Conservation (phyloP, 2,797 vertebrate species). For the Melanotaenia parkinsoni region DNA sequence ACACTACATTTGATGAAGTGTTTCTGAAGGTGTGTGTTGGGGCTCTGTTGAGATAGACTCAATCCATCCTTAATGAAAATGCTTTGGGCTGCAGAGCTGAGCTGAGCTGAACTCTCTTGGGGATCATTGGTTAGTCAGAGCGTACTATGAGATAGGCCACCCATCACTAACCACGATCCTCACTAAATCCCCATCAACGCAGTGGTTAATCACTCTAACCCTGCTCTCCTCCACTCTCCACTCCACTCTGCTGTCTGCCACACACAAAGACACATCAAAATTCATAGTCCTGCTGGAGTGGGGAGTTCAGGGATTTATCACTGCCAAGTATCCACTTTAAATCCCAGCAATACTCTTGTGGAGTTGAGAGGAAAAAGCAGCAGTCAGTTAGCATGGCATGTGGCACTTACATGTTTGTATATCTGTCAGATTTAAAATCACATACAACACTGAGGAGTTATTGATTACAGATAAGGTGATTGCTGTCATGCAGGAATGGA, state of each 20-base stretch:
- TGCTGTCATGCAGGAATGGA: slow-evolving; percentile 5
- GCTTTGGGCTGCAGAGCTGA: slow-evolving; percentile 93
- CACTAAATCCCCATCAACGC: slow-evolving; percentile 86
- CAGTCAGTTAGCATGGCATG: slow-evolving; percentile 29
- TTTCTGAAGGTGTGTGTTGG: slow-evolving; percentile 95
- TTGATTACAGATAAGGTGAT: slow-evolving; percentile 27
- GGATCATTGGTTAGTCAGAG: slow-evolving; percentile 86
- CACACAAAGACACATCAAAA: slow-evolving; percentile 87
- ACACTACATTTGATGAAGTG: slow-evolving; percentile 99
- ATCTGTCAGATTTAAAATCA: slow-evolving; percentile 31
- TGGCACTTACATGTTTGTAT: slow-evolving; percentile 19
- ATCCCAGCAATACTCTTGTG: slow-evolving; percentile 48
- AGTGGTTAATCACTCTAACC: slow-evolving; percentile 85
- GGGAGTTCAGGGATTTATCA: slow-evolving; percentile 73
- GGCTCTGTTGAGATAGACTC: slow-evolving; percentile 88
- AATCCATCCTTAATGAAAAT: slow-evolving; percentile 99
- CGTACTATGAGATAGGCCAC: slow-evolving; percentile 83
- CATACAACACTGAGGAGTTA: slow-evolving; percentile 20
- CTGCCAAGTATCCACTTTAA: slow-evolving; percentile 74
- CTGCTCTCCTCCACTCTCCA: slow-evolving; percentile 66
- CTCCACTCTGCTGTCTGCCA: slow-evolving; percentile 73
- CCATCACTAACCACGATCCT: slow-evolving; percentile 84
- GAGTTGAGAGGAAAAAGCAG: slow-evolving; percentile 64
- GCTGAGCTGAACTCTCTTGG: slow-evolving; percentile 88
- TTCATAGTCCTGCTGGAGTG: slow-evolving; percentile 83